A percentile compares a stretch with the other conserved stretches of the same genome.
Conservation (phyloP, 2,113 vertebrate species). For the Ictalurus furcatus region DNA sequence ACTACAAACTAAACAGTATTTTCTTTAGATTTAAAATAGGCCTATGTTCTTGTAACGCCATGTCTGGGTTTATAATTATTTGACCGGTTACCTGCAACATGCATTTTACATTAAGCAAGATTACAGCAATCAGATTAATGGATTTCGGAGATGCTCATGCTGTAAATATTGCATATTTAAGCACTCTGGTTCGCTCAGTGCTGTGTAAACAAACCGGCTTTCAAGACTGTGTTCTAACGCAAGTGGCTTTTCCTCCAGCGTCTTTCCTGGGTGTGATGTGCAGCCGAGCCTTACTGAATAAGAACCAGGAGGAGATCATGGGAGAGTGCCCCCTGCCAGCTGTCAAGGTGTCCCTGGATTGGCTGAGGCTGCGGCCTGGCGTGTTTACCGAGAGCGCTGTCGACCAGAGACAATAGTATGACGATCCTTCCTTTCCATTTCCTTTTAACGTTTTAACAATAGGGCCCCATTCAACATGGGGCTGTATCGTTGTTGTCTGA, state of each 20-base stretch:
- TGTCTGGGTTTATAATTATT: not conserved
- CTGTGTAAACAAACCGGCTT: not conserved
- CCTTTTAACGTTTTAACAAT: not conserved
- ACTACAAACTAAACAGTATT: not conserved
- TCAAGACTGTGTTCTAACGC: not conserved
- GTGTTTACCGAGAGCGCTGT: conserved; percentile 87
- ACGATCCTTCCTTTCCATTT: conserved; percentile 65
- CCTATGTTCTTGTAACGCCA: not conserved
- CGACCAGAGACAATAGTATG: conserved; percentile 90
- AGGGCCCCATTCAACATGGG: not conserved
- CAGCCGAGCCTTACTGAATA: conserved; percentile 87
- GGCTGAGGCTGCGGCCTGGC: conserved; percentile 88
- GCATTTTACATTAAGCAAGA: not conserved
- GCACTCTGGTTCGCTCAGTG: not conserved
- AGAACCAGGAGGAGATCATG: conserved; percentile 84
- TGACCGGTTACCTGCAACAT: not conserved
- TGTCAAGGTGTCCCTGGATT: conserved; percentile 97
- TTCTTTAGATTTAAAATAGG: not conserved
- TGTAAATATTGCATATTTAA: not conserved
- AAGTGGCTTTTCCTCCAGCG: conserved; percentile 72
- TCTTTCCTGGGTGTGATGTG: conserved; percentile 95
- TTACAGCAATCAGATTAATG: not conserved
- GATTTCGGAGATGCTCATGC: not conserved
- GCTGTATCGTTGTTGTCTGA: not conserved
- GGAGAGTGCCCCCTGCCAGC: conserved; percentile 91